Evolutionary conservation across 2,113 vertebrate genomes (phyloP).

Genomic region (Castor canadensis): DNA sequence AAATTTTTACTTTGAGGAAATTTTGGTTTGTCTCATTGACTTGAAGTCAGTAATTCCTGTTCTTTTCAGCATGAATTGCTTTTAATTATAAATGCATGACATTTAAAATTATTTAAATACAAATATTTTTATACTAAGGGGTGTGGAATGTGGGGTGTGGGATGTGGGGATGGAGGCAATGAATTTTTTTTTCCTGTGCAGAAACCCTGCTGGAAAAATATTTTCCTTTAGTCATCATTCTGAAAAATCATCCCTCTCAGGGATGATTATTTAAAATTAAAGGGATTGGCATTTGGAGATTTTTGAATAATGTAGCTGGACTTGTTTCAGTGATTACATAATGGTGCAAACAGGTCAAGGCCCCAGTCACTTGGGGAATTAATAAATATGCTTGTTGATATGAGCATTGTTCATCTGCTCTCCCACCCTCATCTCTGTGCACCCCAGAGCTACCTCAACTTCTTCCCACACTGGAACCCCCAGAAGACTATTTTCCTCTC

Average conservation of each 20-base stretch:
- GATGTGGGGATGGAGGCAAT: constrained; percentile 68
- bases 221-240: constrained; percentile 73
- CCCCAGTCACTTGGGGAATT: not conserved
- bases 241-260: constrained; percentile 59
- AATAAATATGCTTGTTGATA: not conserved
- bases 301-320: constrained; percentile 64
- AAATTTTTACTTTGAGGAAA: constrained; percentile 59
- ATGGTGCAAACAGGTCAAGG: constrained; percentile 33
- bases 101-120: constrained; percentile 80
- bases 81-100: constrained; percentile 74
- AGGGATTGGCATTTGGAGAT: constrained; percentile 63
- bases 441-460: not conserved
- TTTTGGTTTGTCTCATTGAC: constrained; percentile 53
- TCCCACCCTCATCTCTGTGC: not conserved
- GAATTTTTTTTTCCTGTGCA: constrained; percentile 58
- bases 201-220: constrained; percentile 65
- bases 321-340: constrained; percentile 34
- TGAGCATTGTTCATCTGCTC: not conserved
- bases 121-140: constrained; percentile 75
- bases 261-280: constrained; percentile 66
- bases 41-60: constrained; percentile 57
- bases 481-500: not conserved
- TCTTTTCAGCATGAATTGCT: constrained; percentile 57
- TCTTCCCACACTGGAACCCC: not conserved
- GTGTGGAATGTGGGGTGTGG: constrained; percentile 68